These are phyloP conservation scores for Muscicapa striata DNA, from an alignment of 2,797 vertebrate species.

Conservation along the genomic window DNA sequence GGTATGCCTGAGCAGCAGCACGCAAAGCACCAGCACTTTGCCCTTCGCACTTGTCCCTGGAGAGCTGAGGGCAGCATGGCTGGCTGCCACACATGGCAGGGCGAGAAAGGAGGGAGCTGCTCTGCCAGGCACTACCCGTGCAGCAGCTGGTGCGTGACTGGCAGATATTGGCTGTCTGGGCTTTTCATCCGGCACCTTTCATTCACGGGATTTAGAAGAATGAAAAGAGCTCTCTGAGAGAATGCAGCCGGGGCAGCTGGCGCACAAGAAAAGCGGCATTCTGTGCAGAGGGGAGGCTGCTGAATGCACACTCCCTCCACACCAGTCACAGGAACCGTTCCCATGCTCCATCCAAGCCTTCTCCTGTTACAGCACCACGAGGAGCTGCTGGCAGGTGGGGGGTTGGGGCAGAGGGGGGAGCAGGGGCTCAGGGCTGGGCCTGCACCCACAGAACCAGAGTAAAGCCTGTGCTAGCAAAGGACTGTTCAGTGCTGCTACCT, in stretches of 20 bases:
- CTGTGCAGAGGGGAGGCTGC: conserved; percentile 17
- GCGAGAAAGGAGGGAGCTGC: conserved; percentile 39
- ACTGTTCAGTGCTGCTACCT: background rate
- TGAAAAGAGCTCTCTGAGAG: conserved; percentile 53
- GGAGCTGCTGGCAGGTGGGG: background rate
- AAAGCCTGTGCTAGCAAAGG: background rate
- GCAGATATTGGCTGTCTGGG: background rate
- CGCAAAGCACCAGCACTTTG: background rate
- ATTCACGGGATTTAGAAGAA: conserved; percentile 41
- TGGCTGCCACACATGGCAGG: background rate
- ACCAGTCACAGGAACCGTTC: conserved; percentile 2
- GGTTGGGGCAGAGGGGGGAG: background rate
- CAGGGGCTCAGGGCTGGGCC: background rate
- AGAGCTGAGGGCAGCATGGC: background rate
- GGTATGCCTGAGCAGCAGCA: background rate
- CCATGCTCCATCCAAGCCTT: background rate
- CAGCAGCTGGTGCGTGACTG: conserved; percentile 44
- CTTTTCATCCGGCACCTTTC: conserved; percentile 56
- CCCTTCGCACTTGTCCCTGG: background rate
- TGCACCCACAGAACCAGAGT: background rate
- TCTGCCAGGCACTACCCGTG: conserved; percentile 58
- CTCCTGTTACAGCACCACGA: conserved; percentile 19
- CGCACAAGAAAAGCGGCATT: conserved; percentile 44
- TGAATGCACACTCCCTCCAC: background rate
- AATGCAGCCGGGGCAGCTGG: conserved; percentile 25